A percentile compares a stretch with the other conserved stretches of the same genome.
These are phyloP conservation scores for Melitaea cinxia DNA, from an alignment of 1,140 invertebrate genomes.

Conservation along the genomic window DNA sequence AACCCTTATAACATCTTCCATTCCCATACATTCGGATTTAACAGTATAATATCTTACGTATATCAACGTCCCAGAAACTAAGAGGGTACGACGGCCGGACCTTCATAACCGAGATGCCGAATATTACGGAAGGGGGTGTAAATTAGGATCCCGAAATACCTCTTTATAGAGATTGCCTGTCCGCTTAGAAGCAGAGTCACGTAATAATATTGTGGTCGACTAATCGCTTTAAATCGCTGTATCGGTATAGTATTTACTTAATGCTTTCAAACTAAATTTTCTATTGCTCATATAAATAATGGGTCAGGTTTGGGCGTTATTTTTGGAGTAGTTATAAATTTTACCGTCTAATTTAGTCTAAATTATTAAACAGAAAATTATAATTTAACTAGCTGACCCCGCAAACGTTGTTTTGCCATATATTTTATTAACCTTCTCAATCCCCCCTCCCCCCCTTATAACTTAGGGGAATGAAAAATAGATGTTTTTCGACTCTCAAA, in stretches of 20 bases:
- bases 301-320: neutral
- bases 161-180: slow-evolving; percentile 77
- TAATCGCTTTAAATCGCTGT: slow-evolving; percentile 63
- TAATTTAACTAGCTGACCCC: no score
- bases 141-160: slow-evolving; percentile 76
- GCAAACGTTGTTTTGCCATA: no score
- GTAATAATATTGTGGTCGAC: slow-evolving; percentile 73
- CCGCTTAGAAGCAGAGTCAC: slow-evolving; percentile 66
- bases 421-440: no score
- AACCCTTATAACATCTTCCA: slow-evolving; percentile 20
- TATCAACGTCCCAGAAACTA: slow-evolving; percentile 15
- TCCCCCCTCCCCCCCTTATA: no score
- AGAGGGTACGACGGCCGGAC: slow-evolving; percentile 49
- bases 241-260: slow-evolving; percentile 59
- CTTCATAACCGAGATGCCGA: slow-evolving; percentile 61
- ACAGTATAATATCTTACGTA: slow-evolving; percentile 28
- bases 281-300: neutral
- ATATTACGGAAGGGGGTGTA: slow-evolving; percentile 76
- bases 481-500: no score
- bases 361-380: no score
- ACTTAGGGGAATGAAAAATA: no score
- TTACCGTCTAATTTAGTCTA: neutral
- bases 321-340: neutral
- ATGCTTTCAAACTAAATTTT: slow-evolving; percentile 44
- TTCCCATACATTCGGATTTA: slow-evolving; percentile 27